phyloP scores from a whole-genome alignment of 1,140 invertebrate genomes.

The Varroa destructor region DNA sequence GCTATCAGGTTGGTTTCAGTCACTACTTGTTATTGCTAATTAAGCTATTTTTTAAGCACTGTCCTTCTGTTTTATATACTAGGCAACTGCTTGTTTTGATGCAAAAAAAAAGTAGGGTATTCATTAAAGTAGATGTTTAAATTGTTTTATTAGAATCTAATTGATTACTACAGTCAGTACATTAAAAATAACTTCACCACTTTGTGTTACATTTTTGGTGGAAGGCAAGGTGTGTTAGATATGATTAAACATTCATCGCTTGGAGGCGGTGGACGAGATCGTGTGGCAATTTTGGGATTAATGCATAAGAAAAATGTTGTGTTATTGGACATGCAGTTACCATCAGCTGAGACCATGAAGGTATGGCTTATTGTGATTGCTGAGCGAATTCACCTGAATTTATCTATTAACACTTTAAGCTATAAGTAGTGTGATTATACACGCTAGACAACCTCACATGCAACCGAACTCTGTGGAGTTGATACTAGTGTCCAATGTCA shows the following conservation, averaged over 20 bases:
- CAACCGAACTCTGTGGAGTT: too few relatives aligned
- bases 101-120: too few relatives aligned
- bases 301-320: conserved; percentile 10
- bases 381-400: background rate
- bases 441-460: too few relatives aligned
- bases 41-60: too few relatives aligned
- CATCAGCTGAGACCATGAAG: conserved; percentile 6
- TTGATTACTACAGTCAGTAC: background rate
- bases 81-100: too few relatives aligned
- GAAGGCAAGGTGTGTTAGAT: background rate
- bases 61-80: too few relatives aligned
- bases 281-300: conserved; percentile 8
- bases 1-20: conserved; percentile 7
- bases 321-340: background rate
- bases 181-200: background rate
- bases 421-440: too few relatives aligned
- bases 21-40: background rate
- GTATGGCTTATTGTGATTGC: background rate
- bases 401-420: background rate
- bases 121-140: too few relatives aligned
- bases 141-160: background rate
- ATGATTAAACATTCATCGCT: conserved; percentile 22
- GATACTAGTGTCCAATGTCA: too few relatives aligned
- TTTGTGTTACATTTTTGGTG: background rate
- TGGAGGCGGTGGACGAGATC: conserved; percentile 11